Evolutionary conservation across 2,797 vertebrate genomes (phyloP).

Genomic region (Distichodus sexfasciatus): DNA sequence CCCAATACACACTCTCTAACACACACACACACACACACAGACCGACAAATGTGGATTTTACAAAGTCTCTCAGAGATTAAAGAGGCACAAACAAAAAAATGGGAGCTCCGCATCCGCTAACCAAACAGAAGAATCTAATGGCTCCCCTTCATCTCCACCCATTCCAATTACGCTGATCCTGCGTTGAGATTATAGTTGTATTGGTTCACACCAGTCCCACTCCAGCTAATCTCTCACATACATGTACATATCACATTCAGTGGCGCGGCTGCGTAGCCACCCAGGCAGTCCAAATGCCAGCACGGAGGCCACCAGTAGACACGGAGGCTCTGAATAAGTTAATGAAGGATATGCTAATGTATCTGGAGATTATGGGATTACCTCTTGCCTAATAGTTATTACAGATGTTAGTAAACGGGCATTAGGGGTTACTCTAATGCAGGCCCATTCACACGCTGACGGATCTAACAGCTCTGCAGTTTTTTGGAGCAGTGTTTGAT

Average conservation of each 20-base stretch:
- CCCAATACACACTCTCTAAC: not conserved
- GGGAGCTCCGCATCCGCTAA: conserved; percentile 71
- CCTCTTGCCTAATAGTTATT: conserved; percentile 77
- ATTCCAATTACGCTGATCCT: conserved; percentile 83
- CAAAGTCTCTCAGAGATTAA: conserved; percentile 74
- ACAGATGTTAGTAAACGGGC: conserved; percentile 83
- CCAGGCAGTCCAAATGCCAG: conserved; percentile 74
- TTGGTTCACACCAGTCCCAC: conserved; percentile 80
- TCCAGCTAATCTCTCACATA: conserved; percentile 82
- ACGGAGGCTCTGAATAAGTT: conserved; percentile 75
- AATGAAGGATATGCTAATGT: conserved; percentile 87
- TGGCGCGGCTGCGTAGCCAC: conserved; percentile 81
- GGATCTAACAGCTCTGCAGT: conserved; percentile 60
- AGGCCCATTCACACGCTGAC: conserved; percentile 67
- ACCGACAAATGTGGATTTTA: conserved; percentile 50
- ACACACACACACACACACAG: not conserved
- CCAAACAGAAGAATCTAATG: conserved; percentile 86
- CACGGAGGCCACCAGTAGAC: conserved; percentile 76
- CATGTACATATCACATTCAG: conserved; percentile 85
- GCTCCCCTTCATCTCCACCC: conserved; percentile 82
- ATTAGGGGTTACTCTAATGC: conserved; percentile 69
- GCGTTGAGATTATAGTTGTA: conserved; percentile 76
- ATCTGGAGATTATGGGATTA: conserved; percentile 83
- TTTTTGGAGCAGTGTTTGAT: conserved; percentile 63
- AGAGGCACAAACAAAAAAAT: conserved; percentile 71